phyloP scores from a whole-genome alignment of 2,888 invertebrate species.

The Xestoiulus laeticollis region DNA sequence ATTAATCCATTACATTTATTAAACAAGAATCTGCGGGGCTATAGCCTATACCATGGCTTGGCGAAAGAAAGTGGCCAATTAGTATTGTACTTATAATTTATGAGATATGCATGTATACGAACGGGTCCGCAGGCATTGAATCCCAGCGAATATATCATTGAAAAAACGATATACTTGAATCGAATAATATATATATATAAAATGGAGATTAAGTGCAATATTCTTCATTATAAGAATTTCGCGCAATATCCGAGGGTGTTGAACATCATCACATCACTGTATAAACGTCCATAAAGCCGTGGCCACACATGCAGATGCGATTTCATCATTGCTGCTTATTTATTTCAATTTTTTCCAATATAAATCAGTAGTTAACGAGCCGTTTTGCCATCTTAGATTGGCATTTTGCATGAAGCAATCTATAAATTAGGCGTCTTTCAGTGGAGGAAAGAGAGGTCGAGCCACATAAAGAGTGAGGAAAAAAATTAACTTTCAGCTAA shows the following conservation, averaged over 20 bases:
- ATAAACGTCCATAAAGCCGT: not conserved
- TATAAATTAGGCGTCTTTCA: not conserved
- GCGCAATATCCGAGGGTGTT: too few relatives aligned
- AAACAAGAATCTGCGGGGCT: not conserved
- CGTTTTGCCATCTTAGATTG: not conserved
- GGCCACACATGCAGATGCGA: not conserved
- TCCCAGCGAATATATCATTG: not conserved
- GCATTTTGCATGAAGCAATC: not conserved
- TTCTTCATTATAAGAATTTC: too few relatives aligned
- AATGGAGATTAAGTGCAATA: too few relatives aligned
- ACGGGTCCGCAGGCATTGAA: not conserved
- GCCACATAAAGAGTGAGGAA: not conserved
- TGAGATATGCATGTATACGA: not conserved
- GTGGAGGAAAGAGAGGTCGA: not conserved
- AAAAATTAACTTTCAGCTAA: constrained; percentile 26
- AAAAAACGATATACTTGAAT: not conserved
- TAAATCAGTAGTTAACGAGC: not conserved
- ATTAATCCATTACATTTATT: not conserved
- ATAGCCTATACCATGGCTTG: not conserved
- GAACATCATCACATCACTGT: too few relatives aligned
- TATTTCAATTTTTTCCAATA: constrained; percentile 13
- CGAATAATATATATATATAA: not conserved
- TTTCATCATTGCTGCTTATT: not conserved
- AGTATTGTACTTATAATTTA: not conserved
- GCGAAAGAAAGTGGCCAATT: constrained; percentile 5